Evolutionary conservation across 2,888 invertebrate species (phyloP), one percentile per base, ranked within the genome.

Genomic region (Drosophila austrosaltans): DNA sequence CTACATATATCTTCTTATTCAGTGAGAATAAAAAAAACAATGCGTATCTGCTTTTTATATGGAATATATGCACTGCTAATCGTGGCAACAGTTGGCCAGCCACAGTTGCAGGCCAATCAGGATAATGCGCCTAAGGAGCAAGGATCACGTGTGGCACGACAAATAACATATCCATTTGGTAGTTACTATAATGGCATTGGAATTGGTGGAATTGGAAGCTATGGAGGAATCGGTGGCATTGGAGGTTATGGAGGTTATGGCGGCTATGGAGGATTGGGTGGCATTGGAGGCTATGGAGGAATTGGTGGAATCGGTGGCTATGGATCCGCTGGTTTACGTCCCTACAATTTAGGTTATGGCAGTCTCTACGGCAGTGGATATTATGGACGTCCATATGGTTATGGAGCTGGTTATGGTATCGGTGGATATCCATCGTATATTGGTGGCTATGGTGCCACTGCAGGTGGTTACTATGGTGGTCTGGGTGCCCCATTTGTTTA

Each of bases 11-110:
- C 10, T 12, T 10, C 25, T 1, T 20, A 20, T 20, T 8, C 44
- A 22, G 20, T 48, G 8, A 8, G 44, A 22, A 48, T 69, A 71
- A 61, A 72, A 76, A 66, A 58, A 75, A 87, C 65, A 56, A 83
- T 83, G 83, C 89, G 88, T 58, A 82, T 68, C 77, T 77, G 68
- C 69, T 72, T 69, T 72, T 68, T 79, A 77, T 77, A 81, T 64
- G 90, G 90, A 89, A 79, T 87, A 89, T 81, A 77, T 76, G 78
- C 84, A 68, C 76, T 89, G 89, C 75, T 87, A 73, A 89, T 87
- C 74, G 73, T 77, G 58, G 83, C 89, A 89, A 84, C 83, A 84
- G 89, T 83, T 83, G 83, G 85, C 48, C 82, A 82, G 63, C 69
- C 72, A 16, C 16, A 16, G 63, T 63, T 67, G 48, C 64, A 22